These are phyloP conservation scores for Agraylea sexmaculata DNA, from an alignment of 1,140 invertebrate species.

Conservation along the genomic window DNA sequence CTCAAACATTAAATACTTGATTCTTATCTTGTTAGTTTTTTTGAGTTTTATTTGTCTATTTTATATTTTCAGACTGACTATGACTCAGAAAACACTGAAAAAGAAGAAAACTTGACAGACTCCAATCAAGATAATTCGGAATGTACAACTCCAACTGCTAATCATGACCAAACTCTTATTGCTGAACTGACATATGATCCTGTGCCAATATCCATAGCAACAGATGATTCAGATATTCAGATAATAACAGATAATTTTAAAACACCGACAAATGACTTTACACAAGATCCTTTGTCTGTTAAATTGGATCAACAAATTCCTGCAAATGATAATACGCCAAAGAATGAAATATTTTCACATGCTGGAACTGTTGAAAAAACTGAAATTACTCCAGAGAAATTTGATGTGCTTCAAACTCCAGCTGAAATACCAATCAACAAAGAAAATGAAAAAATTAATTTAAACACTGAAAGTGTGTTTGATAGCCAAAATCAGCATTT, in stretches of 20 bases:
- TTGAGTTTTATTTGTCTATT: neutral
- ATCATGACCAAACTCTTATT: conserved; percentile 32
- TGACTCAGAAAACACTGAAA: conserved; percentile 37
- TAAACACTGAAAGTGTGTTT: neutral
- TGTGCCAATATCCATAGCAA: conserved; percentile 13
- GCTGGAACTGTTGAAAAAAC: conserved; percentile 1
- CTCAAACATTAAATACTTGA: no score
- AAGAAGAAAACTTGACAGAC: conserved; percentile 39
- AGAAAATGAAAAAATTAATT: neutral
- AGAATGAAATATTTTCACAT: neutral
- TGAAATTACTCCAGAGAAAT: neutral
- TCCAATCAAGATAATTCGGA: conserved; percentile 41
- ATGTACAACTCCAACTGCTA: conserved; percentile 38
- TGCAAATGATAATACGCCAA: conserved; percentile 2
- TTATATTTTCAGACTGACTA: conserved; percentile 26
- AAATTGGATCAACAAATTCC: conserved; percentile 1
- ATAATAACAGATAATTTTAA: conserved; percentile 7
- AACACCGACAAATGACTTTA: conserved; percentile 18
- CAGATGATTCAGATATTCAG: no score
- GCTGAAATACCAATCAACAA: neutral
- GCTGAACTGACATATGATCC: conserved; percentile 31
- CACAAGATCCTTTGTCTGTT: conserved; percentile 4
- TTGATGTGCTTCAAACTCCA: neutral
- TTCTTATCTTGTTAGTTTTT: no score
- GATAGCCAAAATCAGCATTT: conserved; percentile 12